Percentiles rank a stretch among this genome's conserved stretches.
phyloP scores from a whole-genome alignment of 2,797 vertebrate species.

The Chiroxiphia lanceolata region DNA sequence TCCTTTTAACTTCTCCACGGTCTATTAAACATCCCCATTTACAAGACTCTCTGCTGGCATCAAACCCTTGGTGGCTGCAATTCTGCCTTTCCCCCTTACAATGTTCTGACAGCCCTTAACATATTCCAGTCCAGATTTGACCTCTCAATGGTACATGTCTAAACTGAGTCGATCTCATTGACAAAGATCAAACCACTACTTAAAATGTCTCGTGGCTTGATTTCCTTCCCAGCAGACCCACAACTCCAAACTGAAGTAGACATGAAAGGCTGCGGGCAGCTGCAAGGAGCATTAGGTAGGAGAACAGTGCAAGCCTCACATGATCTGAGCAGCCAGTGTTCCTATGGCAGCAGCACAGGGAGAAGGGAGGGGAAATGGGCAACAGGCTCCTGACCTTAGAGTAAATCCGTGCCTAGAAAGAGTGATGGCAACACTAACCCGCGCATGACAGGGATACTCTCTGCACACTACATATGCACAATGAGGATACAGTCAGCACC shows the following conservation, averaged over 20 bases:
- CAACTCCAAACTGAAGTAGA: neutral
- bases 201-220: constrained; percentile 47
- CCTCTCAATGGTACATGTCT: neutral
- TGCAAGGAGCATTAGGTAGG: neutral
- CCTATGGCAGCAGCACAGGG: neutral
- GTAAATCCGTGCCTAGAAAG: neutral
- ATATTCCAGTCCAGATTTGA: neutral
- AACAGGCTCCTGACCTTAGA: neutral
- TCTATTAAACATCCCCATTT: constrained; percentile 67
- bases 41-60: constrained; percentile 49
- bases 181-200: constrained; percentile 60
- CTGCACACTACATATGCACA: neutral
- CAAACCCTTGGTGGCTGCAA: constrained; percentile 10
- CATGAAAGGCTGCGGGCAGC: constrained; percentile 15
- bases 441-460: fast-evolving
- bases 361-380: neutral
- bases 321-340: neutral
- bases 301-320: neutral
- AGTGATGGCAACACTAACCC: neutral
- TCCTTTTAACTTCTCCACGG: constrained; percentile 63
- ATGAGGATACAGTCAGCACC: neutral
- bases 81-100: constrained; percentile 1
- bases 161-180: neutral
- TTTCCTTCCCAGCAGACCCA: constrained; percentile 39
- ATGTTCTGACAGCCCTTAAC: constrained; percentile 40